Evolutionary conservation across 2,888 invertebrate genomes (phyloP).

Genomic region (Callimorpha dominula): DNA sequence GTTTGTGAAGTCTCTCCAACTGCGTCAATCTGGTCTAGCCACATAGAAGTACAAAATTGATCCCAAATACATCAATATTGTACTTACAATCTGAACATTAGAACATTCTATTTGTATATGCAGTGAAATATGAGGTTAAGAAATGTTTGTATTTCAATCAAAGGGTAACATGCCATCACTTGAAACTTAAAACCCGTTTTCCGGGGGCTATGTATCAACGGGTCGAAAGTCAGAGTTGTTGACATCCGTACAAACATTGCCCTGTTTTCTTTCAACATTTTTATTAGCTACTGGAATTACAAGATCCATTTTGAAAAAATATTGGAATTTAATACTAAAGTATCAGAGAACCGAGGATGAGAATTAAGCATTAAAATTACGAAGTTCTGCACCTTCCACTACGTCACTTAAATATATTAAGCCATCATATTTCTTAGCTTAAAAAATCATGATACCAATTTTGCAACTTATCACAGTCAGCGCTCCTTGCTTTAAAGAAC

Average conservation of each 20-base stretch:
- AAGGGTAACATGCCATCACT: conserved; percentile 69
- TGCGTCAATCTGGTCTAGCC: background rate
- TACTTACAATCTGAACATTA: background rate
- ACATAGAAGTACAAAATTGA: background rate
- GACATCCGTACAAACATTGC: conserved; percentile 78
- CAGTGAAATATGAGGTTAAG: conserved; percentile 53
- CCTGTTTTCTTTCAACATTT: conserved; percentile 63
- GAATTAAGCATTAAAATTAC: no score
- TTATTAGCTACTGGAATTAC: conserved; percentile 68
- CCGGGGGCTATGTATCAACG: conserved; percentile 65
- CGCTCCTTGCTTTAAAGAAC: background rate
- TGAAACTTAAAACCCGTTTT: conserved; percentile 77
- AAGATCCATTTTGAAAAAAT: conserved; percentile 23
- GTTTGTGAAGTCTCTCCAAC: background rate
- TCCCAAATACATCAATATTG: background rate
- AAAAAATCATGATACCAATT: background rate
- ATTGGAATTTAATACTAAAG: background rate
- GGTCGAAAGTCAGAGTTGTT: conserved; percentile 77
- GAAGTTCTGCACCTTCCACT: no score
- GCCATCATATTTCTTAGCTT: background rate
- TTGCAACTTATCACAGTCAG: background rate
- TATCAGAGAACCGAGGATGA: background rate
- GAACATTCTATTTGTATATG: background rate
- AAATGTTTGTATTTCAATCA: conserved; percentile 72
- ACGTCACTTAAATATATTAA: background rate